phyloP scores from a whole-genome alignment of 2,797 vertebrate genomes.

The Cynodonichthys magdalenae region DNA sequence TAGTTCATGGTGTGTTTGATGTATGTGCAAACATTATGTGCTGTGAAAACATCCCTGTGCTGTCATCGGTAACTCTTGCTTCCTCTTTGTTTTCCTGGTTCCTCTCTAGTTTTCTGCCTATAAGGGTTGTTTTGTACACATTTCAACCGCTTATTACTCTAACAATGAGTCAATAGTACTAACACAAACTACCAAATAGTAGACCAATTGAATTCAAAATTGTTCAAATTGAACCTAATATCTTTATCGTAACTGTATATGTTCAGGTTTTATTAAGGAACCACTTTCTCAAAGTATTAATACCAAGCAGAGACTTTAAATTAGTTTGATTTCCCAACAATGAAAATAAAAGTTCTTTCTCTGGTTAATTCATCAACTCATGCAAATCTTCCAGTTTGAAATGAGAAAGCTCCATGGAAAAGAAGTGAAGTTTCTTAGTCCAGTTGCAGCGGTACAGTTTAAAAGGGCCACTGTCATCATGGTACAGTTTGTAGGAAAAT shows the following conservation, averaged over 20 bases:
- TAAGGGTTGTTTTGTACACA: conserved; percentile 24
- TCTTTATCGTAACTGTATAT: neutral
- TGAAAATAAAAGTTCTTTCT: neutral
- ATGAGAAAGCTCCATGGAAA: no score
- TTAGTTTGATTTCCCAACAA: neutral
- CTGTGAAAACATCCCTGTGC: conserved; percentile 83
- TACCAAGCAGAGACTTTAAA: neutral
- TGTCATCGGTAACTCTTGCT: conserved; percentile 76
- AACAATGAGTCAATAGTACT: conserved; percentile 17
- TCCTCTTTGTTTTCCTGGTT: conserved; percentile 43
- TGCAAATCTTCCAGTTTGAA: no score
- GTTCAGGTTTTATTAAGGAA: neutral
- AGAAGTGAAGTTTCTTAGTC: no score
- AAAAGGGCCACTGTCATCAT: no score
- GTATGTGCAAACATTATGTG: conserved; percentile 88
- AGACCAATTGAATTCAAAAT: no score
- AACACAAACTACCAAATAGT: conserved; percentile 55
- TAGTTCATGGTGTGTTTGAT: conserved; percentile 87
- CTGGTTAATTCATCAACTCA: neutral
- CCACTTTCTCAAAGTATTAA: neutral
- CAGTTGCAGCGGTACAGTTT: no score
- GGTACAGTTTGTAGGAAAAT: no score
- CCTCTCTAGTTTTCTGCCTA: conserved; percentile 37
- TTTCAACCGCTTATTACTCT: conserved; percentile 35
- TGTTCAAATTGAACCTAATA: neutral